These are phyloP conservation scores for Endotricha flammealis DNA, from an alignment of 2,888 invertebrate species.

Conservation along the genomic window DNA sequence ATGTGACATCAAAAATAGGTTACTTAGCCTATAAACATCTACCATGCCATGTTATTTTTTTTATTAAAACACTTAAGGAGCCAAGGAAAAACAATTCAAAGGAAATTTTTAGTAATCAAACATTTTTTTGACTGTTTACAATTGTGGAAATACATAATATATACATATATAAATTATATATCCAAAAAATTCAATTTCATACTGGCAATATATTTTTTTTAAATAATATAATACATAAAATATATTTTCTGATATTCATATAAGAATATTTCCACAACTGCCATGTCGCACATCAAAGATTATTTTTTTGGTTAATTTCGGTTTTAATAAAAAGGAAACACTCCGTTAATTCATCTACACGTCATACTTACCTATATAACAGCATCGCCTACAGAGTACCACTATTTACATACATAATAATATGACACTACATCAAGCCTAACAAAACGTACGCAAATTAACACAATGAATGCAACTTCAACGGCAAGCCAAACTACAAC, in stretches of 20 bases:
- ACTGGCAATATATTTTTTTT: too few relatives aligned
- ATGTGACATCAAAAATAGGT: conserved; percentile 33
- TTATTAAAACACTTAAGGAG: conserved; percentile 54
- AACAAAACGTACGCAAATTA: conserved; percentile 70
- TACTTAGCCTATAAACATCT: conserved; percentile 50
- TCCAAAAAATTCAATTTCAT: conserved; percentile 3
- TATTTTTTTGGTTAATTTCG: conserved; percentile 37
- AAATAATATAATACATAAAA: not conserved
- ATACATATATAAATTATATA: conserved; percentile 3
- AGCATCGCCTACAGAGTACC: conserved; percentile 33
- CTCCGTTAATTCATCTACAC: conserved; percentile 39
- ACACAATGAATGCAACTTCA: conserved; percentile 62
- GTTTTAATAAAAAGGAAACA: conserved; percentile 32
- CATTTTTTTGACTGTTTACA: conserved; percentile 33
- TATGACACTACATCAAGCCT: conserved; percentile 71
- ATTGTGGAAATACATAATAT: conserved; percentile 46
- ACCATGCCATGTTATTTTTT: conserved; percentile 57
- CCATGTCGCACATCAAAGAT: conserved; percentile 47
- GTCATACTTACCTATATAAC: conserved; percentile 57
- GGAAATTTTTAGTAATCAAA: conserved; percentile 30
- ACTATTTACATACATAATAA: conserved; percentile 55
- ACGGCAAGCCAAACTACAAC: conserved; percentile 59
- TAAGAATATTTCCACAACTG: conserved; percentile 57
- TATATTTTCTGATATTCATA: not conserved
- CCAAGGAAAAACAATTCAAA: conserved; percentile 56